A percentile compares a stretch with the other conserved stretches of the same genome.
phyloP scores from a whole-genome alignment of 2,113 vertebrate genomes.

The Pimephales promelas region DNA sequence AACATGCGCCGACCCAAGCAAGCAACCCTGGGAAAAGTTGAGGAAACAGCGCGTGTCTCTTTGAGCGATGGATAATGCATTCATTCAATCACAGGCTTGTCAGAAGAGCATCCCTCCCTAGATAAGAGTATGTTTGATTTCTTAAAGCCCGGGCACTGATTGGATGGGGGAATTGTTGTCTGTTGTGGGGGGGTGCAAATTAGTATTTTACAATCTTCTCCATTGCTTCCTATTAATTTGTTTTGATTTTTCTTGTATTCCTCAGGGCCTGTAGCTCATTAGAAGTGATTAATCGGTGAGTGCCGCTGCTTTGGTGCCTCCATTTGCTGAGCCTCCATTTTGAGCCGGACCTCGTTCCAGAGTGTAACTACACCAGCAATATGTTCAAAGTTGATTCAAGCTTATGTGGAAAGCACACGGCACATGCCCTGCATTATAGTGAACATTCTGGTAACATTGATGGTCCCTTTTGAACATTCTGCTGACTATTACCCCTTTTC shows the following conservation, averaged over 20 bases:
- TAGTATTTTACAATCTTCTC: constrained; percentile 61
- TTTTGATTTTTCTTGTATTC: constrained; percentile 72
- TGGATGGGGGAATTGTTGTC: constrained; percentile 59
- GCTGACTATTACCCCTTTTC: too few relatives aligned
- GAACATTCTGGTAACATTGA: too few relatives aligned
- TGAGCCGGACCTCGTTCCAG: constrained; percentile 4
- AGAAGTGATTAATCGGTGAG: constrained; percentile 71
- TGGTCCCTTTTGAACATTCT: too few relatives aligned
- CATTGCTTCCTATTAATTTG: constrained; percentile 69
- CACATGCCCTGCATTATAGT: neutral
- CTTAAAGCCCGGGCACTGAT: constrained; percentile 66
- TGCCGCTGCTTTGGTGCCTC: constrained; percentile 53
- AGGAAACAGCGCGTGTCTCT: constrained; percentile 57
- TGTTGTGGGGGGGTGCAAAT: constrained; percentile 55
- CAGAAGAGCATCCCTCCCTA: constrained; percentile 54
- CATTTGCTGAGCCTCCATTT: constrained; percentile 43
- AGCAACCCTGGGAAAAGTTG: constrained; percentile 31
- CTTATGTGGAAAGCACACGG: neutral
- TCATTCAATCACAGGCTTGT: constrained; percentile 65
- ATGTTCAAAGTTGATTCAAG: constrained; percentile 3
- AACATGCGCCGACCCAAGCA: constrained; percentile 1
- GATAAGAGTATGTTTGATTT: constrained; percentile 67
- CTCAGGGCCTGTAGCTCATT: constrained; percentile 69
- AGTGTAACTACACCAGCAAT: constrained; percentile 20
- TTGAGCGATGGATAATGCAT: constrained; percentile 61